A percentile compares a stretch with the other conserved stretches of the same genome.
These are phyloP conservation scores for Sebastiscus albofasciatus DNA, from an alignment of 2,797 vertebrate species.

Conservation along the genomic window DNA sequence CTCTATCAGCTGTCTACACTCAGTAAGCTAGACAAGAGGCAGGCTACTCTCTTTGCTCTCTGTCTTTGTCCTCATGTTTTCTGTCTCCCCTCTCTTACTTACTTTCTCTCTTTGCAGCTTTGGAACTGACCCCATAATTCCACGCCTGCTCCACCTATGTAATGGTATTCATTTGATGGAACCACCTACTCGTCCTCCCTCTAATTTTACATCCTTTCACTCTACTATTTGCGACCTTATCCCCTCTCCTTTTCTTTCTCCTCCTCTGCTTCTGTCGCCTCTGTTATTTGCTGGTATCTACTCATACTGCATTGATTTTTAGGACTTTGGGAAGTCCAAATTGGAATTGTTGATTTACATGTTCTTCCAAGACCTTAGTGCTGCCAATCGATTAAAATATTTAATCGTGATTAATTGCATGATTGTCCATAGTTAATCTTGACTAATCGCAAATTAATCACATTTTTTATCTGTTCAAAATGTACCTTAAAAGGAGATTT, in stretches of 20 bases:
- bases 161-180: conserved; percentile 53
- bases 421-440: no score
- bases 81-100: conserved; percentile 20
- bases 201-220: conserved; percentile 52
- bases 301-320: background rate
- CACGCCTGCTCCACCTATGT: conserved; percentile 36
- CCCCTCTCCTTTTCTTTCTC: background rate
- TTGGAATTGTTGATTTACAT: background rate
- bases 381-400: no score
- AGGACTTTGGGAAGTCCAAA: background rate
- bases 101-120: conserved; percentile 22
- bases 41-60: conserved; percentile 38
- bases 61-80: conserved; percentile 51
- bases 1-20: conserved; percentile 75
- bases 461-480: no score
- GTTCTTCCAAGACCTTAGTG: background rate
- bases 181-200: conserved; percentile 19
- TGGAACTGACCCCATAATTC: conserved; percentile 47
- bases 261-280: background rate
- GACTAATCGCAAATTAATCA: no score
- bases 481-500: no score
- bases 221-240: conserved; percentile 23
- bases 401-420: no score
- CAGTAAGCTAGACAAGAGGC: conserved; percentile 60
- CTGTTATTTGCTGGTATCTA: conserved; percentile 10